Conservation (phyloP, 1,140 invertebrate species). For the Diprion similis region DNA sequence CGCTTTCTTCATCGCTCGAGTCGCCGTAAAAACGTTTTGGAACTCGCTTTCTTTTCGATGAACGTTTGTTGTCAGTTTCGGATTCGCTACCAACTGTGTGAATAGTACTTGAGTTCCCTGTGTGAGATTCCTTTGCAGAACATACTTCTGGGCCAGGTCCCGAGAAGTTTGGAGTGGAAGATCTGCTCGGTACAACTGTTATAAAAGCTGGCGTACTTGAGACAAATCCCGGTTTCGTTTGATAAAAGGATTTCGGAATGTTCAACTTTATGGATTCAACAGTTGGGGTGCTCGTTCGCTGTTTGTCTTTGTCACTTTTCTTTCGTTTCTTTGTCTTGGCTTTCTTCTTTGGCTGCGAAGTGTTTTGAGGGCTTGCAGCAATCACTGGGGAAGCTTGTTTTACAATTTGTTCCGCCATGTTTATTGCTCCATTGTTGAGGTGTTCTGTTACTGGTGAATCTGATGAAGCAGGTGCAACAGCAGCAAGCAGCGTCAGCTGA, state of each 20-base stretch:
- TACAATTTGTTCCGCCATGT: constrained; percentile 37
- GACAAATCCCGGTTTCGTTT: constrained; percentile 36
- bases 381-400: constrained; percentile 23
- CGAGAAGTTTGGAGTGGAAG: constrained; percentile 32
- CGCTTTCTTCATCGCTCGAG: constrained; percentile 80
- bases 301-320: constrained; percentile 26
- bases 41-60: constrained; percentile 77
- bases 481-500: constrained; percentile 67
- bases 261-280: constrained; percentile 56
- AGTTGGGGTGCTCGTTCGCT: constrained; percentile 15
- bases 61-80: constrained; percentile 69
- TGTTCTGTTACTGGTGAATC: constrained; percentile 42
- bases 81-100: constrained; percentile 40
- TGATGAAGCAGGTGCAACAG: constrained; percentile 51
- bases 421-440: constrained; percentile 67
- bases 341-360: constrained; percentile 55
- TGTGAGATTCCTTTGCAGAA: constrained; percentile 44
- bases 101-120: constrained; percentile 29
- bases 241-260: constrained; percentile 57
- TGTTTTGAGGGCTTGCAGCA: constrained; percentile 11
- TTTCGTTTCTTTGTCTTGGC: constrained; percentile 63
- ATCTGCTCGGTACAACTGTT: constrained; percentile 23
- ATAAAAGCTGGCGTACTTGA: constrained; percentile 30
- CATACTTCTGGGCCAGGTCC: constrained; percentile 35
- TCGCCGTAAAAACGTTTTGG: constrained; percentile 87